phyloP scores from a whole-genome alignment of 2,888 invertebrate genomes.

The Loripinus fragilis region DNA sequence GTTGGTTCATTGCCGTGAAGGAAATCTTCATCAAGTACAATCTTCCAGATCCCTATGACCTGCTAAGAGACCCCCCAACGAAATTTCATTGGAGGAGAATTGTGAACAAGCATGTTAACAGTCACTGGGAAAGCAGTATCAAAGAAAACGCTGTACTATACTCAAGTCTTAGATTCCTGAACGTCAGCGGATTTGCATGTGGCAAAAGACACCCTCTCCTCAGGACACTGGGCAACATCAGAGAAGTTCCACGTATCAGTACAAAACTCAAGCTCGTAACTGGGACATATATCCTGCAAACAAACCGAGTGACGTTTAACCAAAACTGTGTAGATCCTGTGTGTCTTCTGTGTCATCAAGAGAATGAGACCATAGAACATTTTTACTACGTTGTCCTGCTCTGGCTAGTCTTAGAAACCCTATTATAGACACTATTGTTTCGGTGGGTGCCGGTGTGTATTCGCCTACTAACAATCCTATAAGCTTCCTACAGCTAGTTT shows the following conservation, averaged over 20 bases:
- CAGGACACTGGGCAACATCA: neutral
- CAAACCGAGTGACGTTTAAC: constrained; percentile 13
- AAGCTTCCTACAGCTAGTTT: constrained; percentile 5
- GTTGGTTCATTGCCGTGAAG: constrained; percentile 5
- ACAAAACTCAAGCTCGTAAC: constrained; percentile 10
- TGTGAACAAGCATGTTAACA: neutral
- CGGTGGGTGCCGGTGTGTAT: neutral
- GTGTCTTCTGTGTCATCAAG: constrained; percentile 5
- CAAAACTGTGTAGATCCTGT: constrained; percentile 1
- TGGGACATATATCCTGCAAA: constrained; percentile 18
- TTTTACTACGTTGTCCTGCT: constrained; percentile 8
- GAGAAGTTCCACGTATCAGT: constrained; percentile 2
- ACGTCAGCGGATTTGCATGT: neutral
- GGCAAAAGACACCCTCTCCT: neutral
- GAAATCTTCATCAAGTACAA: neutral
- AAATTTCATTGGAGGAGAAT: constrained; percentile 9
- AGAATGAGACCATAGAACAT: constrained; percentile 17
- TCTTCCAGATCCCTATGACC: neutral
- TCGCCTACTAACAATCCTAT: neutral
- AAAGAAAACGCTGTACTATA: neutral
- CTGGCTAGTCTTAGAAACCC: constrained; percentile 11
- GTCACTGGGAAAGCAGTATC: neutral
- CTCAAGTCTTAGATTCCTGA: neutral
- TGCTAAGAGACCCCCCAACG: neutral
- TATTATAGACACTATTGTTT: neutral